Base-by-base conservation (phyloP, 2,797 vertebrate species). In the Cuculus canorus region DNA sequence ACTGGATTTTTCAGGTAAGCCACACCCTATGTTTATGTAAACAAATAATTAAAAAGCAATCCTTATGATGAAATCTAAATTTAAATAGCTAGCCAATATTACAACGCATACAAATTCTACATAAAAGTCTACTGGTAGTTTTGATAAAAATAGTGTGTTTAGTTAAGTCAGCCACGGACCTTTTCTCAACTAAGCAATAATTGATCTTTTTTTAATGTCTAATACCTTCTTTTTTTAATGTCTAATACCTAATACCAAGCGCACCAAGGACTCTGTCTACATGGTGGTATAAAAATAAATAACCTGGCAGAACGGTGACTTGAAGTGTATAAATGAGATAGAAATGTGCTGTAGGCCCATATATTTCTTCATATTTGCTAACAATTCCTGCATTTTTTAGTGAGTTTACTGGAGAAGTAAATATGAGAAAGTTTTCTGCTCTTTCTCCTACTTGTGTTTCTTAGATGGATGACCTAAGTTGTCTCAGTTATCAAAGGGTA, bases 1-100 rank as follows among this genome's bases (percentile, higher is more conserved):
- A 0, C 98, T 99, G 35, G 99, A 99, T 93, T 99, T 99, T 95
- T 99, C 99, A 97, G 99, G 99, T 99, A 95, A 96, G 84, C 19
- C 39, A n/a, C 79, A 66, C 27, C 19, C 33, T 35, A 5, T 7
- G 6, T 59, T 71, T 80, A 39, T 65, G 28, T 73, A 75, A 95
- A 68, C 4, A 2, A 33, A 32, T 23, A 57, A 75, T 75, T 81
- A 54, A 69, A 86, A 82, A 63, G 22, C 41, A 82, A 0, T 45
- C 15, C 5, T 88, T 78, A 27, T 24, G 27, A 47, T 43, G 30
- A 48, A n/a, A 52, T 35, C 25, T 68, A 66, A 39, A 11, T 81
- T 50, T 30, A 37, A 39, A 28, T 39, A 77, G 12, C 21, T 77
- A 30, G 61, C 4, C 54, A 24, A 30, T 52, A 75, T 86, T 71